A percentile compares a stretch with the other conserved stretches of the same genome.
phyloP scores from a whole-genome alignment of 1,140 invertebrate species.

The Plodia interpunctella region DNA sequence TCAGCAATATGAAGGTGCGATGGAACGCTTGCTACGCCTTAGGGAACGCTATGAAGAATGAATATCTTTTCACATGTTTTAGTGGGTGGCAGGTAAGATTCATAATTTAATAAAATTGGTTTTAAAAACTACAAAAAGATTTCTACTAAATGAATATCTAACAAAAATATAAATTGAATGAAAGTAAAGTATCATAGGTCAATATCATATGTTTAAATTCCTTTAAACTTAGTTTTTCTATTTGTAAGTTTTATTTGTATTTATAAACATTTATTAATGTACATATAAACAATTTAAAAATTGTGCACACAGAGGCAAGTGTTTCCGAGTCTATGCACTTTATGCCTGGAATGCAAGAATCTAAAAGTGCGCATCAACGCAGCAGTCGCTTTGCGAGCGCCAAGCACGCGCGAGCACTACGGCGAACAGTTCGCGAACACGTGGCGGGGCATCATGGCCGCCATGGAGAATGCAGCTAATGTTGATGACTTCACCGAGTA shows the following conservation, averaged over 20 bases:
- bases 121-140: no score
- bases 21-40: constrained; percentile 95
- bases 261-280: no score
- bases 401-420: constrained; percentile 77
- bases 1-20: constrained; percentile 89
- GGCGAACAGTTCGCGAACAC: constrained; percentile 78
- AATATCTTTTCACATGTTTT: constrained; percentile 75
- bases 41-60: constrained; percentile 86
- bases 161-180: no score
- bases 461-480: constrained; percentile 84
- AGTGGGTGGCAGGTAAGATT: constrained; percentile 75
- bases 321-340: constrained; percentile 68
- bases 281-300: no score
- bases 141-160: no score
- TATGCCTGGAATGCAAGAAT: constrained; percentile 78
- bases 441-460: constrained; percentile 84
- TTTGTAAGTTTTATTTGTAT: no score
- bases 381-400: constrained; percentile 83
- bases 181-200: no score
- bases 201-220: no score
- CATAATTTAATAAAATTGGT: no score
- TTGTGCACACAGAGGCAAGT: constrained; percentile 63
- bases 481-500: constrained; percentile 89
- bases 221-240: no score
- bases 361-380: constrained; percentile 90